phyloP scores from a whole-genome alignment of 2,888 invertebrate species.

The Netelia melanura region DNA sequence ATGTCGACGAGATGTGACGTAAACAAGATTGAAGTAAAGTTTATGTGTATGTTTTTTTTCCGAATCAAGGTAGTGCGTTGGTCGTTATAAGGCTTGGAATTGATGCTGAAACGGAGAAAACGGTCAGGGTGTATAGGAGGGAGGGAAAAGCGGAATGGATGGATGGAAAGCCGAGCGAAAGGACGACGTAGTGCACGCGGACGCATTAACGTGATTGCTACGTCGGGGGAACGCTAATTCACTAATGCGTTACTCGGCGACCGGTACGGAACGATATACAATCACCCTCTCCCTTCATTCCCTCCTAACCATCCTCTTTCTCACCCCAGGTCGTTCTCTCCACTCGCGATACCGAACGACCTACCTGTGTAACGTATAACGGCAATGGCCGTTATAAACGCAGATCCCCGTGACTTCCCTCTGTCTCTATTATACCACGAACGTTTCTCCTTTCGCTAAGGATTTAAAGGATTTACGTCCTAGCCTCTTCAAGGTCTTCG shows the following conservation, averaged over 20 bases:
- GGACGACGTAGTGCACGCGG: conserved; percentile 55
- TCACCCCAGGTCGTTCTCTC: conserved; percentile 35
- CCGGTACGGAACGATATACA: conserved; percentile 50
- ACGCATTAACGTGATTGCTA: conserved; percentile 83
- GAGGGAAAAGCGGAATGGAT: conserved; percentile 20
- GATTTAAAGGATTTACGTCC: conserved; percentile 23
- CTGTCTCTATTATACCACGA: background rate
- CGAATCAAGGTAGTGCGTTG: conserved; percentile 10
- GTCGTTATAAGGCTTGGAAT: conserved; percentile 23
- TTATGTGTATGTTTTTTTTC: background rate
- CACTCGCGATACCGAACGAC: conserved; percentile 11
- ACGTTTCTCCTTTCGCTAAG: conserved; percentile 22
- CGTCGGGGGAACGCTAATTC: conserved; percentile 81
- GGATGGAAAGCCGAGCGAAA: conserved; percentile 51
- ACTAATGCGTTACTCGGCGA: conserved; percentile 80
- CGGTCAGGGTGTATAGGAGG: background rate
- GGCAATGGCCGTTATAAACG: conserved; percentile 18
- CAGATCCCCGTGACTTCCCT: conserved; percentile 1
- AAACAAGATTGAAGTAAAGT: too few relatives aligned
- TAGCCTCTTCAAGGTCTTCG: conserved; percentile 26
- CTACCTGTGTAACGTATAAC: conserved; percentile 12
- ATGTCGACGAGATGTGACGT: too few relatives aligned
- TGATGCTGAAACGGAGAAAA: conserved; percentile 22
- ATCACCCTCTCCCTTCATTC: background rate
- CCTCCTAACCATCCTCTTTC: conserved; percentile 10